Conservation (phyloP, 2,113 vertebrate genomes). For the Machaerirhynchus nigripectus region DNA sequence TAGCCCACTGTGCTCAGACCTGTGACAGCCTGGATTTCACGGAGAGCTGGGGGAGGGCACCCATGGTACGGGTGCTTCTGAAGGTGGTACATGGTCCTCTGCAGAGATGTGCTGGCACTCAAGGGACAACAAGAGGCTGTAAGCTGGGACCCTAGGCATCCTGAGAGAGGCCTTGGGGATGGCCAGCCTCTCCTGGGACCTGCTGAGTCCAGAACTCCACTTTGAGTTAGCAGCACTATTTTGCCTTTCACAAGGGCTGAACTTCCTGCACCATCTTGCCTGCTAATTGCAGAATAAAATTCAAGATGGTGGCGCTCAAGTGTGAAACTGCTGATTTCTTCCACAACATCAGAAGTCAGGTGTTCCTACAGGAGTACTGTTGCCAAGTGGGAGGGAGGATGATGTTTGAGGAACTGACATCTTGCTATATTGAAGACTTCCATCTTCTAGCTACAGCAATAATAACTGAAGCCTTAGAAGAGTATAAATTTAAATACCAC, state of each 20-base stretch:
- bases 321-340: not conserved
- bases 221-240: not conserved
- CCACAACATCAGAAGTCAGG: not conserved
- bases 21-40: not conserved
- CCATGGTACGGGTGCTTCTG: fast-evolving
- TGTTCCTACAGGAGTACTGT: not conserved
- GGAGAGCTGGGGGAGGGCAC: not conserved
- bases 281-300: not conserved
- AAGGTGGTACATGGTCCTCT: not conserved
- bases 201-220: not conserved
- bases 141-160: not conserved
- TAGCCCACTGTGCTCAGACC: fast-evolving
- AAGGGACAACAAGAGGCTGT: fast-evolving
- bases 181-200: not conserved
- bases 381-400: not conserved
- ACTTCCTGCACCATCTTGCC: not conserved
- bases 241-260: not conserved
- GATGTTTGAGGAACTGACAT: not conserved
- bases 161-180: not conserved
- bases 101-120: not conserved
- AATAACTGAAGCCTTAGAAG: not conserved
- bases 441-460: not conserved
- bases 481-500: not conserved
- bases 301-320: not conserved
- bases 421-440: not conserved